Conservation (phyloP, 2,888 invertebrate genomes). For the Chaitophorus viminalis region DNA sequence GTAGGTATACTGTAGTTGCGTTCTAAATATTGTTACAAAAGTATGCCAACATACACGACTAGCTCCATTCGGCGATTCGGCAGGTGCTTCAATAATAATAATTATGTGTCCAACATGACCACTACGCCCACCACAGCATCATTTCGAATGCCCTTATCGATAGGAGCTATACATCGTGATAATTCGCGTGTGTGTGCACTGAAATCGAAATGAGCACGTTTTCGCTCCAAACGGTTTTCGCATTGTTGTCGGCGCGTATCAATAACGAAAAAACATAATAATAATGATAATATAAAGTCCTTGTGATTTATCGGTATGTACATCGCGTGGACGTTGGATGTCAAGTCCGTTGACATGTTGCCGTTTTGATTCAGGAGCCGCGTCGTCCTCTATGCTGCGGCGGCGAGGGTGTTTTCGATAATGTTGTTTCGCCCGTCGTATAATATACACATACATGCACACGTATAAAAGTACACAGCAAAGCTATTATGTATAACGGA, state of each 20-base stretch:
- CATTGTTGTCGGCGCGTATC: not conserved
- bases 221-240: not conserved
- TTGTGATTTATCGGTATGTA: conserved; percentile 2
- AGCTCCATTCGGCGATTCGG: not conserved
- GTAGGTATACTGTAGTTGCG: too few relatives aligned
- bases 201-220: not conserved
- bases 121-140: too few relatives aligned
- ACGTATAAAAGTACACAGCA: conserved; percentile 25
- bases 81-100: not conserved
- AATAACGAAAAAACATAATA: not conserved
- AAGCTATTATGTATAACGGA: conserved; percentile 32
- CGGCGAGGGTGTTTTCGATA: conserved; percentile 22
- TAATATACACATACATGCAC: not conserved
- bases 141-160: too few relatives aligned
- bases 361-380: conserved; percentile 31
- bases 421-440: conserved; percentile 35
- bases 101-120: too few relatives aligned
- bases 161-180: not conserved
- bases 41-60: not conserved
- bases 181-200: not conserved
- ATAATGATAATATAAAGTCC: too few relatives aligned
- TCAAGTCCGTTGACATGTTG: conserved; percentile 28
- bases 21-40: too few relatives aligned
- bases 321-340: conserved; percentile 8
- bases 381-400: not conserved